These are phyloP conservation scores for Lypha dubia DNA, from an alignment of 2,888 invertebrate species.

Conservation along the genomic window DNA sequence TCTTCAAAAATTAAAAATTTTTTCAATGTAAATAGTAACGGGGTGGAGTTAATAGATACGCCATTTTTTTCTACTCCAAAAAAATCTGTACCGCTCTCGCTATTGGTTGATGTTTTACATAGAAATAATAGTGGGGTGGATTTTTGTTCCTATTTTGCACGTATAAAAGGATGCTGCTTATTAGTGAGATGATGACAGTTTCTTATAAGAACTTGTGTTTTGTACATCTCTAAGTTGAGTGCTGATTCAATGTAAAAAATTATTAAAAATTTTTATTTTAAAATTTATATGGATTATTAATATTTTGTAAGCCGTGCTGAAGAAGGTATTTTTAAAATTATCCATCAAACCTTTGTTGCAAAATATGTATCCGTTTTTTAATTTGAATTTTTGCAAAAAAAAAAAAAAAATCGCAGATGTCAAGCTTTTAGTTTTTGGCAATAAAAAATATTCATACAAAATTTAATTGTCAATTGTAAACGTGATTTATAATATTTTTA, in stretches of 20 bases:
- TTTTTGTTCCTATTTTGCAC: slow-evolving; percentile 3
- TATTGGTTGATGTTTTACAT: slow-evolving; percentile 47
- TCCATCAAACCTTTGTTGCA: neutral
- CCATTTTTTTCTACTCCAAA: slow-evolving; percentile 59
- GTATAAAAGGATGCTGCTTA: slow-evolving; percentile 79
- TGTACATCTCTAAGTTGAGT: slow-evolving; percentile 24
- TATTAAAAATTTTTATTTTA: neutral
- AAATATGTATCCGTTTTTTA: too few species aligned
- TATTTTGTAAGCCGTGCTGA: neutral
- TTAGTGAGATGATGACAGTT: slow-evolving; percentile 74
- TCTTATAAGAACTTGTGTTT: slow-evolving; percentile 67
- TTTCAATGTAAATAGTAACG: neutral
- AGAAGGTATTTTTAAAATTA: slow-evolving; percentile 17
- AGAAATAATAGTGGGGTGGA: slow-evolving; percentile 26
- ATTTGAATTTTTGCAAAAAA: neutral
- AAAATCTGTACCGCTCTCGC: neutral
- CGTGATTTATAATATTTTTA: slow-evolving; percentile 70
- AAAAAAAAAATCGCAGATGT: slow-evolving; percentile 37
- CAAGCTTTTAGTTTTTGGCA: neutral
- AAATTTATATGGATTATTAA: slow-evolving; percentile 23
- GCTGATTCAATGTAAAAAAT: neutral
- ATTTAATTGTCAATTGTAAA: slow-evolving; percentile 78
- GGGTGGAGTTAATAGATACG: slow-evolving; percentile 56
- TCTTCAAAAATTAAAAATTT: neutral
- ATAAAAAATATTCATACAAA: slow-evolving; percentile 73